Conservation (phyloP, 1,140 invertebrate species). For the Bombus consobrinus region DNA sequence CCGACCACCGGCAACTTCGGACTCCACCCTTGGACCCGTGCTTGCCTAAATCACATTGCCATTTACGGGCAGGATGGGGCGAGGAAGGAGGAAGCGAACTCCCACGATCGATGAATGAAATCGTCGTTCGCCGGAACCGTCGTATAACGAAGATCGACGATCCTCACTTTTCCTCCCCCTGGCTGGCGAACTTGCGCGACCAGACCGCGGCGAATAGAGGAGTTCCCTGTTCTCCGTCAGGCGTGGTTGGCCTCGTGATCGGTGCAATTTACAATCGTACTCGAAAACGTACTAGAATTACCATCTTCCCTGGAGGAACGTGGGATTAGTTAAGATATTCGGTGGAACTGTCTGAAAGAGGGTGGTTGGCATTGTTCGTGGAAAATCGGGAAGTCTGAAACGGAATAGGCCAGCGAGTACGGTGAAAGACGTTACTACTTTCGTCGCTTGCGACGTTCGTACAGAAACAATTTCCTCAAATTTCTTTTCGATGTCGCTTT, state of each 20-base stretch:
- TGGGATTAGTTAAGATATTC: background rate
- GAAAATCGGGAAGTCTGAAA: background rate
- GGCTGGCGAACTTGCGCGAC: background rate
- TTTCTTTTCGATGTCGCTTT: slow-evolving; percentile 42
- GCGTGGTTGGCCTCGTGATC: background rate
- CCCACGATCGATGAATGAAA: slow-evolving; percentile 62
- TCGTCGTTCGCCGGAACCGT: slow-evolving; percentile 7
- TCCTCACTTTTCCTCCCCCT: background rate
- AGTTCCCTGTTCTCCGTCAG: background rate
- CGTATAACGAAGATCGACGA: slow-evolving; percentile 18
- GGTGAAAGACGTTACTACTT: too few relatives aligned
- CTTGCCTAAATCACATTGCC: slow-evolving; percentile 74
- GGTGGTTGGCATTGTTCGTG: background rate
- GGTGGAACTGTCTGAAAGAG: background rate
- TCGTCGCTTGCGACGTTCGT: background rate
- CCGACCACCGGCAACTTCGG: slow-evolving; percentile 70
- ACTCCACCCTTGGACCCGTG: slow-evolving; percentile 47
- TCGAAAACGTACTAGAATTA: slow-evolving; percentile 12
- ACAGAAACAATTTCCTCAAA: slow-evolving; percentile 38
- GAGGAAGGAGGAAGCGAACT: background rate
- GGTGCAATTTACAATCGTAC: background rate
- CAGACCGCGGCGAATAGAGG: background rate
- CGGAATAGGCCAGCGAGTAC: too few relatives aligned
- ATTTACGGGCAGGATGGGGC: slow-evolving; percentile 57
- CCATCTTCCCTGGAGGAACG: background rate